Evolutionary conservation across 2,888 invertebrate species (phyloP).

Genomic region (Raillietiella orientalis): DNA sequence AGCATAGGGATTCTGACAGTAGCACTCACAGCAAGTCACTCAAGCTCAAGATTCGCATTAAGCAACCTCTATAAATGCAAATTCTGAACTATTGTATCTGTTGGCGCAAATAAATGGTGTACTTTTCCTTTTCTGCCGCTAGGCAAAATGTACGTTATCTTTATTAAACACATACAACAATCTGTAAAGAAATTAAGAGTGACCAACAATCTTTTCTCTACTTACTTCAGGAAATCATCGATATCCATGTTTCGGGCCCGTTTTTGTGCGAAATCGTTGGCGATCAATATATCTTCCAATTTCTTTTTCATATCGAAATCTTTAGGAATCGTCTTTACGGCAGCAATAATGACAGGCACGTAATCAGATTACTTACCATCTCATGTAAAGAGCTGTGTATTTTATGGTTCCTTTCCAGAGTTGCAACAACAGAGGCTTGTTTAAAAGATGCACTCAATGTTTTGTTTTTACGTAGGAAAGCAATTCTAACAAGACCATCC

Average conservation of each 20-base stretch:
- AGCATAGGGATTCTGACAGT: too few species aligned
- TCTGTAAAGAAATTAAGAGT: conserved; percentile 13
- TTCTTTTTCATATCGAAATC: conserved; percentile 52
- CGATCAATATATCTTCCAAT: conserved; percentile 34
- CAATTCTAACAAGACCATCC: conserved; percentile 87
- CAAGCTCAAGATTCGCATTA: too few species aligned
- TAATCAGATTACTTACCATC: conserved; percentile 20
- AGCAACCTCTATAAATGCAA: too few species aligned
- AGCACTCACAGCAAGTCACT: too few species aligned
- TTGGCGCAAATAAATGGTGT: too few species aligned
- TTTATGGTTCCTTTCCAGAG: conserved; percentile 67
- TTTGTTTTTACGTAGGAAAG: conserved; percentile 87
- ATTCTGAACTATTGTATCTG: too few species aligned
- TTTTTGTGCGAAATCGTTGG: conserved; percentile 30
- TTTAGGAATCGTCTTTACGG: conserved; percentile 38
- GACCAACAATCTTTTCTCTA: conserved; percentile 5
- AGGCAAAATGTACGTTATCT: conserved; percentile 73
- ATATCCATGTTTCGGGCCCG: conserved; percentile 79
- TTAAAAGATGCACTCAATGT: conserved; percentile 66
- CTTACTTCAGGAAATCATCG: conserved; percentile 38
- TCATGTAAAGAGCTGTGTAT: conserved; percentile 59
- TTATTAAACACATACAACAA: conserved; percentile 59
- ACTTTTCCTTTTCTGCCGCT: too few species aligned
- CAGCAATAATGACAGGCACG: too few species aligned
- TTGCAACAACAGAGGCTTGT: conserved; percentile 43